These are phyloP conservation scores for Hafferia zeledoni DNA, from an alignment of 2,797 vertebrate genomes.

Conservation along the genomic window DNA sequence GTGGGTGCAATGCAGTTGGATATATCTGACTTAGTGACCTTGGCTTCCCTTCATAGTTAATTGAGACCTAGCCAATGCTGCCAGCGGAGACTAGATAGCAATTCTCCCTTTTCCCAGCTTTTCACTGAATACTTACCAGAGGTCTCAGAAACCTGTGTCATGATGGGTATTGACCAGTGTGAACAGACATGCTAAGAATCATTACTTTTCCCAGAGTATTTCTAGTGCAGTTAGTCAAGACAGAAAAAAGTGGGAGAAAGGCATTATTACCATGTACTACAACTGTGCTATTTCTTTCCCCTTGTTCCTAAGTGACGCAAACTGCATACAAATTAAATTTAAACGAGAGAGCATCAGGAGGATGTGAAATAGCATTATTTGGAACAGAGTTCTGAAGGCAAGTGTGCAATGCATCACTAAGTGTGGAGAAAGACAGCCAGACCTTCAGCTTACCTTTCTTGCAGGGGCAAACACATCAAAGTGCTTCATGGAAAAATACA, in stretches of 20 bases:
- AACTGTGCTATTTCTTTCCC: constrained; percentile 39
- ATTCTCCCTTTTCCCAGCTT: not conserved
- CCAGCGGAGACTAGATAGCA: not conserved
- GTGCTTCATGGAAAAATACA: not conserved
- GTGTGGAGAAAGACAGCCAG: not conserved
- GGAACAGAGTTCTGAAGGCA: constrained; percentile 25
- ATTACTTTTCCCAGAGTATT: not conserved
- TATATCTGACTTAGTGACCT: not conserved
- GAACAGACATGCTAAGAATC: not conserved
- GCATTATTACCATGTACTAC: constrained; percentile 52
- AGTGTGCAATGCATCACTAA: constrained; percentile 22
- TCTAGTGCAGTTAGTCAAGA: not conserved
- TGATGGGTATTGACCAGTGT: not conserved
- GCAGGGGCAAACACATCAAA: not conserved
- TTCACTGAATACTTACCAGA: not conserved
- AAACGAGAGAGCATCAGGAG: not conserved
- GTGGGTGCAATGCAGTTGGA: fast-evolving
- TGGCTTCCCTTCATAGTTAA: not conserved
- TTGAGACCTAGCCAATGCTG: not conserved
- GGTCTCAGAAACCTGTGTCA: not conserved
- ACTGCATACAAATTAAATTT: constrained; percentile 52
- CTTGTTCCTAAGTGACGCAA: not conserved
- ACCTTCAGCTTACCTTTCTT: constrained; percentile 50
- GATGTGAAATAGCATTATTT: constrained; percentile 51
- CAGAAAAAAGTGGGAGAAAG: constrained; percentile 1